A percentile compares a stretch with the other conserved stretches of the same genome.
Evolutionary conservation across 1,140 invertebrate species (phyloP).

Genomic region (Drosophila suzukii): DNA sequence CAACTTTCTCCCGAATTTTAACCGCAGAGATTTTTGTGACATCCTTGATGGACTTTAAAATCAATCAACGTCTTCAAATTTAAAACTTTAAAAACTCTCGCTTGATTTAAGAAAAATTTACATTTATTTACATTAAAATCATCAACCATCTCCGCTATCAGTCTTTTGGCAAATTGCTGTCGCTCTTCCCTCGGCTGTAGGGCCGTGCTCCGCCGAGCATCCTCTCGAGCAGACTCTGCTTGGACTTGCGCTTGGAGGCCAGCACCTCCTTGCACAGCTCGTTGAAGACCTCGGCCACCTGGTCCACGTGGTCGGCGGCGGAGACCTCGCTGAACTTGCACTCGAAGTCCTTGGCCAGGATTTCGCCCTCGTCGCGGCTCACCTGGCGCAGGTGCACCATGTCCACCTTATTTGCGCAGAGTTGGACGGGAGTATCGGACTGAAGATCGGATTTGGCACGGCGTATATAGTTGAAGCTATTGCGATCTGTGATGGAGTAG

Average conservation of each 20-base stretch:
- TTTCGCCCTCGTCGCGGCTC: slow-evolving; percentile 94
- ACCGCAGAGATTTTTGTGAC: too few relatives aligned
- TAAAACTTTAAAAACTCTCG: background rate
- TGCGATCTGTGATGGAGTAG: slow-evolving; percentile 95
- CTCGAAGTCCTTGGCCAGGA: slow-evolving; percentile 93
- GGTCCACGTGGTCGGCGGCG: slow-evolving; percentile 92
- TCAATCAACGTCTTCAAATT: too few relatives aligned
- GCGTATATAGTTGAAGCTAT: slow-evolving; percentile 93
- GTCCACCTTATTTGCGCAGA: slow-evolving; percentile 93
- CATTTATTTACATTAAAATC: slow-evolving; percentile 51
- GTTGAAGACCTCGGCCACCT: slow-evolving; percentile 93
- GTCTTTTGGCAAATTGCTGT: slow-evolving; percentile 92
- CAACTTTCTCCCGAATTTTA: too few relatives aligned
- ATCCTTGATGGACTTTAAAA: too few relatives aligned
- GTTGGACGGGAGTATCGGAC: slow-evolving; percentile 88
- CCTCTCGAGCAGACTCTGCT: slow-evolving; percentile 92
- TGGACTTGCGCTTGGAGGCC: slow-evolving; percentile 90
- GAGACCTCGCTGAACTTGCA: slow-evolving; percentile 95
- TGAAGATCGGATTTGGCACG: slow-evolving; percentile 90
- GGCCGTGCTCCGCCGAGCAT: slow-evolving; percentile 91
- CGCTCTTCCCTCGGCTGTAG: slow-evolving; percentile 93
- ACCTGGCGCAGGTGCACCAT: slow-evolving; percentile 96
- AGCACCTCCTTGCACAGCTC: slow-evolving; percentile 93
- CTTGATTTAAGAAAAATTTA: slow-evolving; percentile 33
- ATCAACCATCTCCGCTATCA: slow-evolving; percentile 82